phyloP scores from a whole-genome alignment of 2,797 vertebrate genomes.

The Eidolon dupreanum region DNA sequence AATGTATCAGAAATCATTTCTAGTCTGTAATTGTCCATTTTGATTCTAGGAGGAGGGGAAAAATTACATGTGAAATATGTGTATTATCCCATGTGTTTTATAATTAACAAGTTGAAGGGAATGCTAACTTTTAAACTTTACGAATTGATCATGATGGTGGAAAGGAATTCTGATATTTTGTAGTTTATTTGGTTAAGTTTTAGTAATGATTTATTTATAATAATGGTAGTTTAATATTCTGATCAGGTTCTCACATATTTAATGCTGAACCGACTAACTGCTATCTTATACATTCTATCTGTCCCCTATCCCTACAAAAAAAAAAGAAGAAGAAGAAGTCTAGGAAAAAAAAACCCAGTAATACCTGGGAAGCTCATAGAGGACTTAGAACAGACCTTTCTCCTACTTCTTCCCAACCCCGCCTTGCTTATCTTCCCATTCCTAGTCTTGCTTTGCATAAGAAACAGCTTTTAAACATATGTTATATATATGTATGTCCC shows the following conservation, averaged over 20 bases:
- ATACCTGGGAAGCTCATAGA: not conserved
- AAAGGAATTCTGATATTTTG: not conserved
- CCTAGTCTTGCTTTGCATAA: not conserved
- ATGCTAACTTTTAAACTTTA: not conserved
- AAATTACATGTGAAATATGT: accelerated
- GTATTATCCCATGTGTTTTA: not conserved
- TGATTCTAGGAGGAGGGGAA: accelerated
- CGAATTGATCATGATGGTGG: not conserved
- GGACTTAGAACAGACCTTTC: not conserved
- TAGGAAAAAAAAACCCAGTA: too few relatives aligned
- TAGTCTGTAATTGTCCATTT: not conserved
- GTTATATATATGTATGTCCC: not conserved
- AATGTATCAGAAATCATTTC: not conserved
- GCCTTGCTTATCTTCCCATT: not conserved
- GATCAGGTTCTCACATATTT: too few relatives aligned
- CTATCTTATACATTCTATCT: not conserved
- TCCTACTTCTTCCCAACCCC: not conserved
- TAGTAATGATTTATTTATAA: not conserved
- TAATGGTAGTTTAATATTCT: too few relatives aligned
- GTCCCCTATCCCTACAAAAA: too few relatives aligned
- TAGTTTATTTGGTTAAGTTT: not conserved
- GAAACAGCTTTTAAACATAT: not conserved
- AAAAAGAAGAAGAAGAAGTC: not conserved
- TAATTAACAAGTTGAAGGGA: not conserved
- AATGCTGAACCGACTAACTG: accelerated